Evolutionary conservation across 1,140 invertebrate genomes (phyloP), one percentile per base, ranked within the genome.

Genomic region (Caenorhabditis tropicalis): DNA sequence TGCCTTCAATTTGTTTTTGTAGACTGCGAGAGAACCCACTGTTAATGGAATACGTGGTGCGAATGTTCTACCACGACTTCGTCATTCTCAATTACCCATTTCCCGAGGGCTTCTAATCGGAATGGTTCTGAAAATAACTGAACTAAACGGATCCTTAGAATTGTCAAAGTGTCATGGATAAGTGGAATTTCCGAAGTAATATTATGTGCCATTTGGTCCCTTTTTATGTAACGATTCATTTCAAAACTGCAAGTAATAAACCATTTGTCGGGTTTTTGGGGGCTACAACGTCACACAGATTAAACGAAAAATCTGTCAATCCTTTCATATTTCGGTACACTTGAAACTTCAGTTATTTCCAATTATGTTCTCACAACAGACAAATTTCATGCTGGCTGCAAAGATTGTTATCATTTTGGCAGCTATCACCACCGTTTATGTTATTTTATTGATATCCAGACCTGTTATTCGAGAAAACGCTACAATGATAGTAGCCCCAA

Each of bases 31-130:
- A 51, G n/a, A 65, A 39, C 29, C 58, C 82, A 24, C 60, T 65
- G 36, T 56, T 82, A 51, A 82, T 82, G 82, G 82, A 82, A 82
- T 74, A 70, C 24, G 82, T 82, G 24, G 82, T 82, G 24, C 36
- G 46, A 46, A 74, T 82, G 82, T 82, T 82, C 82, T 82, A 82
- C 82, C 82, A 82, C 43, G 82, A 82, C 60, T 82, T 82, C 29
- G 21, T 65, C 48, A 58, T 82, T 39, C 60, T 82, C 46, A 48
- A 82, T 46, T 82, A 82, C 82, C 29, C 36, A 33, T 70, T 82
- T 43, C 82, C 82, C 2, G 29, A 65, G n/a, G 82, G 58, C 24
- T 74, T 82, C 48, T 82, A 49, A 33, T 49, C 0, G 48, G 29
- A 79, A 24, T 79, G 33, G 48, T 51, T 1, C 1, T 19, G 0